Conservation (phyloP, 2,888 invertebrate genomes). For the Drosophila ustulata region DNA sequence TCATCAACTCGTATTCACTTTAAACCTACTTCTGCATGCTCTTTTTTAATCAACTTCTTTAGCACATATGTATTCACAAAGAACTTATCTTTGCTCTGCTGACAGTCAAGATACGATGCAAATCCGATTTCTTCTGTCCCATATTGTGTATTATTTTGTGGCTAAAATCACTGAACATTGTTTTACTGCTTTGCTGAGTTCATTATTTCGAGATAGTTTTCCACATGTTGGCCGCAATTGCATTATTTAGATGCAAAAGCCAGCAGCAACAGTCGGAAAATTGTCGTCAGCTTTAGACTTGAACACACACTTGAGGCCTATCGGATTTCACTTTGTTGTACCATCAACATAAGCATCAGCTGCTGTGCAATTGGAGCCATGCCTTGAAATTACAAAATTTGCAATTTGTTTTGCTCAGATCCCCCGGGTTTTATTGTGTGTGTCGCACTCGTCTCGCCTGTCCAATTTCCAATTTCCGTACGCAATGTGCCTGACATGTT, state of each 20-base stretch:
- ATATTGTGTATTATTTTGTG: background rate
- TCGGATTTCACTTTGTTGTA: conserved; percentile 20
- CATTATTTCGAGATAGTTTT: conserved; percentile 11
- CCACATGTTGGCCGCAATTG: background rate
- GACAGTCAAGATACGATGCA: background rate
- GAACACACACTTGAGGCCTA: conserved; percentile 3
- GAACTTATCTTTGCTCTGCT: background rate
- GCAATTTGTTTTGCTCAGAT: conserved; percentile 44
- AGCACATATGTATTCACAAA: background rate
- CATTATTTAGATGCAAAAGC: conserved; percentile 3
- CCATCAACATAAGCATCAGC: conserved; percentile 11
- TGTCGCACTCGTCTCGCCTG: conserved; percentile 10
- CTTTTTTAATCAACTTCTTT: background rate
- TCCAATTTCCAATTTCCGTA: conserved; percentile 58
- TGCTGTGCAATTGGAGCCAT: conserved; percentile 30
- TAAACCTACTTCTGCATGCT: background rate
- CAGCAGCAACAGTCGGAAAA: conserved; percentile 9
- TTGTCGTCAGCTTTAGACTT: conserved; percentile 23
- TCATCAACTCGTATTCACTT: background rate
- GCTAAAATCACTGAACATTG: background rate
- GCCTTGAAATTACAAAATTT: conserved; percentile 59
- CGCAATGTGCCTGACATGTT: conserved; percentile 43
- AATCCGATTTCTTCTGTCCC: background rate
- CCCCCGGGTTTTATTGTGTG: conserved; percentile 9
- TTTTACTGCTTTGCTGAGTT: background rate